Percentiles rank a stretch among this genome's conserved stretches.
Evolutionary conservation across 2,113 vertebrate genomes (phyloP).

Genomic region (Chaetorhynchus papuensis): DNA sequence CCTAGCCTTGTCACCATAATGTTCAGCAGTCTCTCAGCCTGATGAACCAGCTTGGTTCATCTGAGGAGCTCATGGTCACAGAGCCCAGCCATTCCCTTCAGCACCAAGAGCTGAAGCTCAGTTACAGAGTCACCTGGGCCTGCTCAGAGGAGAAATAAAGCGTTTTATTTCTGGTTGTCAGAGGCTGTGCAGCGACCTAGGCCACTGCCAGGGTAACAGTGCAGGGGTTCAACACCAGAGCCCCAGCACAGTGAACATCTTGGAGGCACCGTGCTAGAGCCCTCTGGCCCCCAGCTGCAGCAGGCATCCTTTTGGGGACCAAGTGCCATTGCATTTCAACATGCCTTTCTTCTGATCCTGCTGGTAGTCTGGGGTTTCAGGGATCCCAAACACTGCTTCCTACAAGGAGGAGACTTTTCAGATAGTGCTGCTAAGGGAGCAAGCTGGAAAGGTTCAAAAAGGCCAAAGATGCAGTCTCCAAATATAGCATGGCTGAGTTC

Average conservation of each 20-base stretch:
- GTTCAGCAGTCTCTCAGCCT: neutral
- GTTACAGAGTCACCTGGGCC: neutral
- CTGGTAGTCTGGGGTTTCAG: neutral
- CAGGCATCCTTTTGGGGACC: neutral
- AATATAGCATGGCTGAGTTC: neutral
- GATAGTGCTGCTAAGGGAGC: neutral
- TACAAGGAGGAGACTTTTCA: neutral
- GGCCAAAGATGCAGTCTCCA: neutral
- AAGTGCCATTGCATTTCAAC: neutral
- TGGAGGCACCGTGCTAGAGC: neutral
- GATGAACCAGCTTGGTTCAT: neutral
- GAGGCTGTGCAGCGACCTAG: neutral
- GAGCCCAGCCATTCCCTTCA: neutral
- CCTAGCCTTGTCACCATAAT: neutral
- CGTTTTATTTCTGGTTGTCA: neutral
- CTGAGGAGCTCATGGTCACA: fast-evolving
- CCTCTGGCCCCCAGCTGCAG: neutral
- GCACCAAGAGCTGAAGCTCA: neutral
- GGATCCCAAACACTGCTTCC: neutral
- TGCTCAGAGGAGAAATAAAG: neutral
- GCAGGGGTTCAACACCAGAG: neutral
- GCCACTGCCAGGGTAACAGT: neutral
- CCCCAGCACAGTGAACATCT: neutral
- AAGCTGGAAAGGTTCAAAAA: conserved; percentile 9
- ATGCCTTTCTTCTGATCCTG: neutral